phyloP scores from a whole-genome alignment of 2,888 invertebrate species.

The Epicampocera succincta region DNA sequence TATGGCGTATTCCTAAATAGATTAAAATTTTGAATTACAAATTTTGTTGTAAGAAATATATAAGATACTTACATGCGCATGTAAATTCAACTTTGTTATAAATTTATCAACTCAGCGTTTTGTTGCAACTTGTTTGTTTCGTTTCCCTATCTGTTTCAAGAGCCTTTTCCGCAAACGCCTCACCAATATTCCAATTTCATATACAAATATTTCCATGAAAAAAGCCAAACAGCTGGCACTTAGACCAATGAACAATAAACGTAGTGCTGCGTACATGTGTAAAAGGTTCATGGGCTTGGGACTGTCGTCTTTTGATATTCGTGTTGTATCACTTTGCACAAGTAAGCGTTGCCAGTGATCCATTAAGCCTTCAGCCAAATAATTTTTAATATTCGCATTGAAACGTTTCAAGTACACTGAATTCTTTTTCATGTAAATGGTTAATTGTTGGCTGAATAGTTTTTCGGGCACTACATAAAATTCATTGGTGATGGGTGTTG shows the following conservation, averaged over 20 bases:
- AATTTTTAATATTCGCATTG: constrained; percentile 68
- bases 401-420: constrained; percentile 69
- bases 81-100: no score
- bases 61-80: no score
- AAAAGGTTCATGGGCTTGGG: constrained; percentile 59
- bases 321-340: constrained; percentile 14
- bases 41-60: no score
- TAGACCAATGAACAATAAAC: constrained; percentile 57
- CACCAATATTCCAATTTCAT: not conserved
- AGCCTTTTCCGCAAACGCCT: not conserved
- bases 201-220: constrained; percentile 32
- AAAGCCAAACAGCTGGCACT: constrained; percentile 16
- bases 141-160: not conserved
- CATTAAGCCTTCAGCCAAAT: constrained; percentile 69
- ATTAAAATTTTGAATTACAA: no score
- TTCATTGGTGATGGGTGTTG: constrained; percentile 25
- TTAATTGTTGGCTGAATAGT: constrained; percentile 72
- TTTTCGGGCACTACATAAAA: constrained; percentile 70
- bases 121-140: not conserved
- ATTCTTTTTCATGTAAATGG: constrained; percentile 72
- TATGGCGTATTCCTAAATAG: no score
- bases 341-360: constrained; percentile 66
- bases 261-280: constrained; percentile 65
- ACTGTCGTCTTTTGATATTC: constrained; percentile 46
- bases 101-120: not conserved